A percentile compares a stretch with the other conserved stretches of the same genome.
Evolutionary conservation across 1,140 invertebrate genomes (phyloP).

Genomic region (Propsilocerus akamusi): DNA sequence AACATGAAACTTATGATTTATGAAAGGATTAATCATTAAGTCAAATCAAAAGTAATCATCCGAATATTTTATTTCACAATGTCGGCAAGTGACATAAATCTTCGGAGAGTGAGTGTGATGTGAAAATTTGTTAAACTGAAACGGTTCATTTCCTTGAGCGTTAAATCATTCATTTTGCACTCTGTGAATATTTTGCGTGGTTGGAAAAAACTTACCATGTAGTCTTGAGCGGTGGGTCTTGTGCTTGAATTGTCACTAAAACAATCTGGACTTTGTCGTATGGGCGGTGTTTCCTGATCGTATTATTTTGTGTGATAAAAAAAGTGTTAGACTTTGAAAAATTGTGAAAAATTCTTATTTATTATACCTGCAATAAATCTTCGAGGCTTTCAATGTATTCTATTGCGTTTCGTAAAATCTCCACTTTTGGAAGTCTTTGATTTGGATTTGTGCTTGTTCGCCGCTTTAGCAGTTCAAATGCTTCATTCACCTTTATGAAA

Average conservation of each 20-base stretch:
- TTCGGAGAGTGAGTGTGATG: too few relatives aligned
- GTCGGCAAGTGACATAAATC: too few relatives aligned
- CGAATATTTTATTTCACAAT: too few relatives aligned
- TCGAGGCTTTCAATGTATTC: conserved; percentile 95
- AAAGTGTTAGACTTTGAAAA: neutral
- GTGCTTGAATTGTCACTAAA: neutral
- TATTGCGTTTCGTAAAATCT: conserved; percentile 91
- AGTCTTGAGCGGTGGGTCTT: neutral
- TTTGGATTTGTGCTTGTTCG: conserved; percentile 87
- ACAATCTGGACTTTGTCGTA: neutral
- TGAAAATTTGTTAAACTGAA: conserved; percentile 1
- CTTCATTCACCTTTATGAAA: conserved; percentile 77
- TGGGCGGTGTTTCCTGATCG: neutral
- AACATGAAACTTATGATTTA: neutral
- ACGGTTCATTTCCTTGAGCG: too few relatives aligned
- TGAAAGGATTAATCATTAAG: neutral
- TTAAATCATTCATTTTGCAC: neutral
- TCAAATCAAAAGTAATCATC: neutral
- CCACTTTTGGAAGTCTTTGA: conserved; percentile 90
- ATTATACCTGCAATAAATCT: conserved; percentile 45
- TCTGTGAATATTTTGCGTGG: neutral
- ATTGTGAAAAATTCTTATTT: neutral
- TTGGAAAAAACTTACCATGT: neutral
- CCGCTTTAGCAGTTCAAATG: conserved; percentile 86
- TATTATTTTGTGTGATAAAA: neutral